Evolutionary conservation across 2,797 vertebrate genomes (phyloP), one percentile per base, ranked within the genome.

Genomic region (Cirrhinus molitorella): DNA sequence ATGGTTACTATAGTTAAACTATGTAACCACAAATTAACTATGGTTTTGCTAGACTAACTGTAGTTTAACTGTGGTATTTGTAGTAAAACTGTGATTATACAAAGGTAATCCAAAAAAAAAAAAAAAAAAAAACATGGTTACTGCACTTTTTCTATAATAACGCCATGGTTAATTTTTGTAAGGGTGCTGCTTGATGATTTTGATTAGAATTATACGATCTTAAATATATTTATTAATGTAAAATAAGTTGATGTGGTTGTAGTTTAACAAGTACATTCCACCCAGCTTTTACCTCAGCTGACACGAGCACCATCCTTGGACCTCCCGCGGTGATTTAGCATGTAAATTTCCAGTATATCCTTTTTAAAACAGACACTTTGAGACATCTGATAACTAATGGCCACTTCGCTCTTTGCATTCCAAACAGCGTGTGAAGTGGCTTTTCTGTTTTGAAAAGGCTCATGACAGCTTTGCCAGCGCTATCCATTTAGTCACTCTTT

Each of bases 361-460:
- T 78, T 81, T n/a, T 66, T 34, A 59, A 66, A 57, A 81, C 23
- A 73, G 43, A 45, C 80, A 57, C 66, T 75, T 55, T 74, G 3
- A 37, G 43, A 74, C 53, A 75, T 80, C 51, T 78, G 83, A 72
- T 43, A 85, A 53, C 67, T 87, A 90, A 93, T 88, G 88, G 71
- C 78, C 14, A 88, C 89, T 89, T 71, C 23, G 66, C 37, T 88
- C 92, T 94, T 92, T 94, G 89, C 93, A 93, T 94, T 94, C 91
- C 92, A 87, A 68, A 74, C 5, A 74, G 80, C 88, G 89, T 37
- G 79, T 88, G 79, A 90, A 77, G 71, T 28, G 87, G 28, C 83
- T 88, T 65, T 89, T 88, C 89, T 89, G 89, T 91, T 89, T 61
- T 28, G 76, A 84, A 86, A 88, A 90, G 71, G 86, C 87, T 88